These are phyloP conservation scores for Vulpes ferrilata DNA, from an alignment of 2,113 vertebrate genomes.

Conservation along the genomic window DNA sequence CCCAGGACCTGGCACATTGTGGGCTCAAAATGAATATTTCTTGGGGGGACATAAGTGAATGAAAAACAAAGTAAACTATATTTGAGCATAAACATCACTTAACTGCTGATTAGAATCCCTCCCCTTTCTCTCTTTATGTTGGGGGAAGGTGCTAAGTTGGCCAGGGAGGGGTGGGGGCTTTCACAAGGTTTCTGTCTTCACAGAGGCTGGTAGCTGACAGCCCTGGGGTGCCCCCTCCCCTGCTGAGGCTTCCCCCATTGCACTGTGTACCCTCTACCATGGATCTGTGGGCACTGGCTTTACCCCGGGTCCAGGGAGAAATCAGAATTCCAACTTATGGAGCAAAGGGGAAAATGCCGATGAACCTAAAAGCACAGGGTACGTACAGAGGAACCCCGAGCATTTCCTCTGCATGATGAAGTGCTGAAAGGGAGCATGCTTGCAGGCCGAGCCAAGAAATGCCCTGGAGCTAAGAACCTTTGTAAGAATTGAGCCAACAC, in stretches of 20 bases:
- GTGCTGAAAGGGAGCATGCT: neutral
- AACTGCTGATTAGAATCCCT: neutral
- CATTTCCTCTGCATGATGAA: neutral
- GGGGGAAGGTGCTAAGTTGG: neutral
- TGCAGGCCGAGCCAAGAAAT: neutral
- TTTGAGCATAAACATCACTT: neutral
- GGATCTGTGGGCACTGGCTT: neutral
- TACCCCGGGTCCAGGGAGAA: neutral
- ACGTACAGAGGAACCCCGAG: neutral
- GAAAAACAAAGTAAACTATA: neutral
- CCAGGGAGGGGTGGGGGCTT: neutral
- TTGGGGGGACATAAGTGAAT: neutral
- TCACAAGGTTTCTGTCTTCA: neutral
- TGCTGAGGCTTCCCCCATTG: neutral
- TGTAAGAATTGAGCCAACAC: neutral
- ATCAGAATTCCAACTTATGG: neutral
- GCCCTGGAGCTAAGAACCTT: neutral
- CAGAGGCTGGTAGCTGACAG: neutral
- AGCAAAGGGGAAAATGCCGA: neutral
- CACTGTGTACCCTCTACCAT: too few relatives aligned
- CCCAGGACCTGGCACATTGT: neutral
- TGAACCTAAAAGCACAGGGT: neutral
- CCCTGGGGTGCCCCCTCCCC: accelerated
- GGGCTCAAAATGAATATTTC: neutral
- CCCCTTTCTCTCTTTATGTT: neutral